Conservation (phyloP, 1,140 invertebrate genomes). For the Cotesia chilonis region DNA sequence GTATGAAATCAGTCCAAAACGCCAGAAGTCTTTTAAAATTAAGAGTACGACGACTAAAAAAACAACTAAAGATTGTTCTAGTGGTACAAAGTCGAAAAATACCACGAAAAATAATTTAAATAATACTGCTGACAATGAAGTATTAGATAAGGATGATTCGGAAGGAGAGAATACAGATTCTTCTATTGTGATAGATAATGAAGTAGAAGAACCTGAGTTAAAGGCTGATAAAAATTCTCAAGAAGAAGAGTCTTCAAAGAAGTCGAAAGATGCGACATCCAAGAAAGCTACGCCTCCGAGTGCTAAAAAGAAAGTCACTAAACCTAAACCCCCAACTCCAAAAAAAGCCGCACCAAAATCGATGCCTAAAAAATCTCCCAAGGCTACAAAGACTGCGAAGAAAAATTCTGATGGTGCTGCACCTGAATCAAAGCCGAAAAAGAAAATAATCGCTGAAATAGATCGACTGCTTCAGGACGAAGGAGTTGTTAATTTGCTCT, state of each 20-base stretch:
- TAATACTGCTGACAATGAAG: slow-evolving; percentile 21
- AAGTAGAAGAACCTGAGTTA: slow-evolving; percentile 34
- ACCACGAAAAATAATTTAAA: slow-evolving; percentile 19
- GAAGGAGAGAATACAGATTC: background rate
- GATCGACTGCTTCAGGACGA: slow-evolving; percentile 83
- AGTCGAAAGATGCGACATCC: slow-evolving; percentile 1
- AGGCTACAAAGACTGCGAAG: slow-evolving; percentile 6
- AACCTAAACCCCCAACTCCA: slow-evolving; percentile 36
- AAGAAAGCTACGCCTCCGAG: slow-evolving; percentile 37
- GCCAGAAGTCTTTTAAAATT: slow-evolving; percentile 39
- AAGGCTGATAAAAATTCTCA: slow-evolving; percentile 32
- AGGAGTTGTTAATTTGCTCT: slow-evolving; percentile 85
- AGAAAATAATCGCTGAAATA: slow-evolving; percentile 75
- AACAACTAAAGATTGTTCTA: slow-evolving; percentile 27
- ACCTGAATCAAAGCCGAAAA: slow-evolving; percentile 53
- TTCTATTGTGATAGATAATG: background rate
- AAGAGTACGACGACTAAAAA: slow-evolving; percentile 32
- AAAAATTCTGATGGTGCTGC: slow-evolving; percentile 26
- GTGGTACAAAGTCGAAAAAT: slow-evolving; percentile 3
- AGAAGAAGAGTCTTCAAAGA: slow-evolving; percentile 30
- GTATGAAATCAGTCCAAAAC: slow-evolving; percentile 53
- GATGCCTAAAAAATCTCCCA: slow-evolving; percentile 30
- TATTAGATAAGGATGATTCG: background rate
- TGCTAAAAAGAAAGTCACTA: slow-evolving; percentile 43
- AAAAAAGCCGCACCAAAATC: slow-evolving; percentile 28